These are phyloP conservation scores for Drosophila anomelani DNA, from an alignment of 2,888 invertebrate species.

Conservation along the genomic window DNA sequence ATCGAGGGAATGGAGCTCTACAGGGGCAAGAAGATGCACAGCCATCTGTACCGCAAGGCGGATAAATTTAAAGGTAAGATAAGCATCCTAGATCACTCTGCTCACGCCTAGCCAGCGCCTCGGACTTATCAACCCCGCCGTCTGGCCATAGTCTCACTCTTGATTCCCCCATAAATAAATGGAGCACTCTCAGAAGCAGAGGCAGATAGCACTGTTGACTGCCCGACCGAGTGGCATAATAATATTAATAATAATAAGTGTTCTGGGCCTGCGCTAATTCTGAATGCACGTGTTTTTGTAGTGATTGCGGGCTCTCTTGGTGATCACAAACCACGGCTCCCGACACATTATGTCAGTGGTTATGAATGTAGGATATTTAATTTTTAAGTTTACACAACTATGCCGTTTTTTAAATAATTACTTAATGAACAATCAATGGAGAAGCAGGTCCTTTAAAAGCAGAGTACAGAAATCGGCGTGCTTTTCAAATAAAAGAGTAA, in stretches of 20 bases:
- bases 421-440: not conserved
- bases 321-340: not conserved
- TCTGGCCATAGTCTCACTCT: conserved; percentile 32
- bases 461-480: too few relatives aligned
- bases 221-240: conserved; percentile 33
- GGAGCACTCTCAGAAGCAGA: conserved; percentile 19
- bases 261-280: conserved; percentile 10
- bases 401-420: not conserved
- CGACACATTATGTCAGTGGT: not conserved
- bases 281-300: conserved; percentile 41
- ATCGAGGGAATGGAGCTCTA: conserved; percentile 89
- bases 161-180: conserved; percentile 34
- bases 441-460: not conserved
- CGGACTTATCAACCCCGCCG: conserved; percentile 5
- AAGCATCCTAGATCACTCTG: not conserved
- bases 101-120: conserved; percentile 1
- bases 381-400: not conserved
- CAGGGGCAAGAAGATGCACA: conserved; percentile 88
- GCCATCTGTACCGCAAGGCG: conserved; percentile 93
- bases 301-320: conserved; percentile 16
- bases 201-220: conserved; percentile 24
- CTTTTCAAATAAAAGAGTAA: too few relatives aligned
- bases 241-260: conserved; percentile 20
- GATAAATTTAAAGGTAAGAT: conserved; percentile 87
- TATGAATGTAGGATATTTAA: not conserved